Base-by-base conservation (phyloP, 2,888 invertebrate species). In the Balanococcus diminutus region DNA sequence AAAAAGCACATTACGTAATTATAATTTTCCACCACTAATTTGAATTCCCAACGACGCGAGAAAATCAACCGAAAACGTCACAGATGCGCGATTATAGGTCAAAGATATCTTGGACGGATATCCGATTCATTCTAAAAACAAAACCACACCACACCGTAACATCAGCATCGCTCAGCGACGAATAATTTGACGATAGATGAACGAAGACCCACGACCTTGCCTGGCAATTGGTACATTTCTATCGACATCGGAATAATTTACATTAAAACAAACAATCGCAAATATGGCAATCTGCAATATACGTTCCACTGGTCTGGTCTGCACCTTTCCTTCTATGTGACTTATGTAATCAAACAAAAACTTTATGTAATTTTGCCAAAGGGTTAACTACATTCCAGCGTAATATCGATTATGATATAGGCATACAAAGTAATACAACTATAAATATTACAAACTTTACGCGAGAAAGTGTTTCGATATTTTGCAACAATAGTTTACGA, bases 401-500 rank as follows among this genome's bases (percentile, higher is more conserved):
- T 79, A 79, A 79, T 79, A 79, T 79, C 36, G 75, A 79, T 79
- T 79, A 79, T 79, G 36, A 36, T 67, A 67, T 14, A 28, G 14
- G 28, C 28, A 56, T 56, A 72, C 72, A 79, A 79, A 79, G 75
- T 36, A 79, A 79, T 6, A 79, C 9, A 79, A 36, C 31, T 36
- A 79, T 36, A 36, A 79, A 79, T 79, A 79, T 79, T 79, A 79
- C 75, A 32, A 79, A 72, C 72, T 81, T 5, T 75, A 75, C 16
- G 9, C 46, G 81, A 28, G 81, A 82, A 51, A 42, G 81, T 82
- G 81, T 22, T 46, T 42, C 25, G 42, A 82, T n/a, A n/a, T 82
- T 82, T 82, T 82, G 81, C 81, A 82, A 82, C 81, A 82, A 82
- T 82, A n/a, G 28, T 82, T n/a, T 51, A n/a, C 42, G 46, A 51